Evolutionary conservation across 2,113 vertebrate genomes (phyloP).

Genomic region (Corythornis vintsioides): DNA sequence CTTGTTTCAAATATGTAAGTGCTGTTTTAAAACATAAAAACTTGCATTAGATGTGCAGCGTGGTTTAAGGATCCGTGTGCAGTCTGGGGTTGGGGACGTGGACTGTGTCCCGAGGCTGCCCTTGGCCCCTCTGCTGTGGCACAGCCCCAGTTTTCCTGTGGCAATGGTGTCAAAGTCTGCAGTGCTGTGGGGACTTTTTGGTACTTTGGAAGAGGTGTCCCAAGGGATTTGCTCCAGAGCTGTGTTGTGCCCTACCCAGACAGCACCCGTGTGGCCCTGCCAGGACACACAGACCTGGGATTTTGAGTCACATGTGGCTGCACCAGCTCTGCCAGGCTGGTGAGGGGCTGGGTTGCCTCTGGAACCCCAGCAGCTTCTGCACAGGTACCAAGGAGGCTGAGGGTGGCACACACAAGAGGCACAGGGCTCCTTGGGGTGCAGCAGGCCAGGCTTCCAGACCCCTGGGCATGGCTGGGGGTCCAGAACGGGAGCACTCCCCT

Average conservation of each 20-base stretch:
- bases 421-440: background rate
- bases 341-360: background rate
- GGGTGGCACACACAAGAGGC: rapidly evolving
- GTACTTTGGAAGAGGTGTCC: background rate
- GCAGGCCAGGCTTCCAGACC: background rate
- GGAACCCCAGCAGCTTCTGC: background rate
- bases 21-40: background rate
- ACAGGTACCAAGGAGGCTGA: rapidly evolving
- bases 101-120: background rate
- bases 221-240: background rate
- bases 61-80: background rate
- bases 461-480: background rate
- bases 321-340: rapidly evolving
- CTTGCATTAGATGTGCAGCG: background rate
- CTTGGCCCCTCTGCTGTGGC: background rate
- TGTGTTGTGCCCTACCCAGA: background rate
- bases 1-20: background rate
- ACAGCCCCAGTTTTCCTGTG: background rate
- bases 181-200: background rate
- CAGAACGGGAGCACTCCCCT: rapidly evolving
- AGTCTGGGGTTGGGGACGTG: rapidly evolving
- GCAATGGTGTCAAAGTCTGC: background rate
- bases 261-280: rapidly evolving
- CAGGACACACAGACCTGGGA: rapidly evolving
- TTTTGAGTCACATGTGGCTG: rapidly evolving